phyloP scores from a whole-genome alignment of 2,797 vertebrate genomes.

The Echeneis naucrates region DNA sequence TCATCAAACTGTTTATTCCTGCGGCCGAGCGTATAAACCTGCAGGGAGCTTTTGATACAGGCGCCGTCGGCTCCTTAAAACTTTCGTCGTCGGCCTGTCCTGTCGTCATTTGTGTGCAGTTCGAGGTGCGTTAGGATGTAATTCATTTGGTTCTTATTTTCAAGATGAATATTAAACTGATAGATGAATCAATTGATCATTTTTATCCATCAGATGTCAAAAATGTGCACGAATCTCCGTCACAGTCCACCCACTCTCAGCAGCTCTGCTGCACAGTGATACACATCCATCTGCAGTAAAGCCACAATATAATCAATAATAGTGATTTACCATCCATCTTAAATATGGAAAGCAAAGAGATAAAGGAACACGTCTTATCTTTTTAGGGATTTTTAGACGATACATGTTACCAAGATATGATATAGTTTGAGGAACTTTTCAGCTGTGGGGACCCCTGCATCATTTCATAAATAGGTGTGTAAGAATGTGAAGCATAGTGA shows the following conservation, averaged over 20 bases:
- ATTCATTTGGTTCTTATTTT: background rate
- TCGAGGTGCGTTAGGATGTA: background rate
- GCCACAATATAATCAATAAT: background rate
- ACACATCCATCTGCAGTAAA: background rate
- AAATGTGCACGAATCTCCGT: background rate
- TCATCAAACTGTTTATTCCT: conserved; percentile 37
- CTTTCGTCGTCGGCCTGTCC: background rate
- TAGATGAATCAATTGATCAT: background rate
- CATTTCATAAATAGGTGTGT: conserved; percentile 9
- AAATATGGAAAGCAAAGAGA: too few species aligned
- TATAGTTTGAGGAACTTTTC: background rate
- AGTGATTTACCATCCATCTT: background rate
- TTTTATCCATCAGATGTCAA: too few species aligned
- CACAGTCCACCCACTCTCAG: background rate
- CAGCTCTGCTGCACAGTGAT: background rate
- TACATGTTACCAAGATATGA: background rate
- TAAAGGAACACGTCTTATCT: too few species aligned
- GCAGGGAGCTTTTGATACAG: background rate
- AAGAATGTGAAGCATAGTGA: conserved; percentile 54
- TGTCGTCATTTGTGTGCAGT: background rate
- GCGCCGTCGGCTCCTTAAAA: background rate
- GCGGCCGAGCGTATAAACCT: conserved; percentile 16
- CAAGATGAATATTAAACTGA: background rate
- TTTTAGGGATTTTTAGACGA: background rate
- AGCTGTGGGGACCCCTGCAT: conserved; percentile 12